Conservation (phyloP, 2,113 vertebrate genomes). For the Dryoscopus gambensis region DNA sequence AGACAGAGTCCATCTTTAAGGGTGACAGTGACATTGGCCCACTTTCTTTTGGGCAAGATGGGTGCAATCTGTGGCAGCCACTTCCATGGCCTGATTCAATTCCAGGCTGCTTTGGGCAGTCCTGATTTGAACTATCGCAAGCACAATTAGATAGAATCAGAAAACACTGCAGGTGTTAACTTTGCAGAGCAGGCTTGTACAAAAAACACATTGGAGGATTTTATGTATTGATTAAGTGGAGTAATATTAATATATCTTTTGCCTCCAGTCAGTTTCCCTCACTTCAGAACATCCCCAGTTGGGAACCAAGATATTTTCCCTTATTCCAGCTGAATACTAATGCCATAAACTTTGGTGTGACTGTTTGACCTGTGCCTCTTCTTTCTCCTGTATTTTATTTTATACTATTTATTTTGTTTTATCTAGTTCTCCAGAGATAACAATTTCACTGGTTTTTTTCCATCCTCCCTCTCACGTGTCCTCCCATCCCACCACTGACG, state of each 20-base stretch:
- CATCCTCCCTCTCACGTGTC: constrained; percentile 54
- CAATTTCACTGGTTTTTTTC: constrained; percentile 37
- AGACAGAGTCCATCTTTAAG: neutral
- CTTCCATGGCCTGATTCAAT: neutral
- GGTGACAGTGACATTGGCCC: neutral
- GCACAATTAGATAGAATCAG: constrained; percentile 55
- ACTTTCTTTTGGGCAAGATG: neutral
- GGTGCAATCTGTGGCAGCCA: neutral
- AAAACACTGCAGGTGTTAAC: constrained; percentile 66
- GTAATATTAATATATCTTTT: constrained; percentile 81
- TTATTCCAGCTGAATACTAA: constrained; percentile 74
- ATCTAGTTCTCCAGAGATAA: constrained; percentile 60
- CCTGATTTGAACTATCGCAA: neutral
- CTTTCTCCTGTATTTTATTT: constrained; percentile 9
- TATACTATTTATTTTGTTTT: constrained; percentile 35
- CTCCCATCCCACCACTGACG: constrained; percentile 59
- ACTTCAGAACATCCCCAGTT: constrained; percentile 71
- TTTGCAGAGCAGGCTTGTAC: constrained; percentile 56
- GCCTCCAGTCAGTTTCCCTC: constrained; percentile 74
- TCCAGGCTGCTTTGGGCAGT: neutral
- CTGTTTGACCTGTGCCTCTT: constrained; percentile 64
- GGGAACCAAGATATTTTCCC: constrained; percentile 67
- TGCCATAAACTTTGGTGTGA: constrained; percentile 63
- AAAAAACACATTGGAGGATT: constrained; percentile 73
- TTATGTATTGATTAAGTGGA: constrained; percentile 81